Conservation (phyloP, 1,140 invertebrate species). For the Carposina sasakii region DNA sequence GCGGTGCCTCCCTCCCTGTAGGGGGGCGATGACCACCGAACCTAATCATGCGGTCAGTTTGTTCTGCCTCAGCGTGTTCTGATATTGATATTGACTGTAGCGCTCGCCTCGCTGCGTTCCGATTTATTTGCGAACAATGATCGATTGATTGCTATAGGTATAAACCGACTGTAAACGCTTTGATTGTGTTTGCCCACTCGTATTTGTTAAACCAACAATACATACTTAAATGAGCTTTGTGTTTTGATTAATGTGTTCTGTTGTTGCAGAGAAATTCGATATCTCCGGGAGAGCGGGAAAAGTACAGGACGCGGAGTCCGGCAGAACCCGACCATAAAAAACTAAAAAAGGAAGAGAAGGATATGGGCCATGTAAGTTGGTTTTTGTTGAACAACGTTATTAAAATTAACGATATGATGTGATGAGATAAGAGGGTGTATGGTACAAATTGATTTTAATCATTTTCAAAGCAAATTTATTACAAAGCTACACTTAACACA, state of each 20-base stretch:
- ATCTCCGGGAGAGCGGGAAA: constrained; percentile 89
- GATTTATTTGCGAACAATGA: constrained; percentile 72
- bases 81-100: constrained; percentile 71
- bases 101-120: constrained; percentile 60
- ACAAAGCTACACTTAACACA: no score
- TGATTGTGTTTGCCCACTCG: constrained; percentile 63
- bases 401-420: no score
- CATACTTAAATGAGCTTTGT: background rate
- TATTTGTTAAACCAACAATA: constrained; percentile 47
- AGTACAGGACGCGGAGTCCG: constrained; percentile 84
- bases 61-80: constrained; percentile 71
- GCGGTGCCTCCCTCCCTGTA: constrained; percentile 30
- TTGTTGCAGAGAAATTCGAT: constrained; percentile 88
- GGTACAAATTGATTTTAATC: no score
- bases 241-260: constrained; percentile 32
- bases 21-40: constrained; percentile 60
- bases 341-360: constrained; percentile 86
- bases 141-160: constrained; percentile 67
- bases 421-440: no score
- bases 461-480: no score
- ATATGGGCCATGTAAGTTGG: constrained; percentile 82
- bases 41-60: constrained; percentile 72
- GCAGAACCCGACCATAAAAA: constrained; percentile 80
- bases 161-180: constrained; percentile 58
- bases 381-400: no score